phyloP scores from a whole-genome alignment of 2,888 invertebrate species.

The Aromia moschata region DNA sequence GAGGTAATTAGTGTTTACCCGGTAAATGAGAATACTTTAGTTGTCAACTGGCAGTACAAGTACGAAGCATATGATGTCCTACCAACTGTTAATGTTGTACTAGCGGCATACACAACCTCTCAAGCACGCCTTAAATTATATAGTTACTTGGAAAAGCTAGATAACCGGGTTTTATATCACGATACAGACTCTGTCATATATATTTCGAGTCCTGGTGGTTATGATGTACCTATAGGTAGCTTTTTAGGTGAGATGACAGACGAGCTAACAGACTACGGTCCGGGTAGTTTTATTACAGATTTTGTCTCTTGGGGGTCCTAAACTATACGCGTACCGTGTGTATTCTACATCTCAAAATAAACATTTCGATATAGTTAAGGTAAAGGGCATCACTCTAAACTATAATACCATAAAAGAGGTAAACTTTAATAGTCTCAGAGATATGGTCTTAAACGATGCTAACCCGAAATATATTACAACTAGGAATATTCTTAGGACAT shows the following conservation, averaged over 20 bases:
- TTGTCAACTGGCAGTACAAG: constrained; percentile 40
- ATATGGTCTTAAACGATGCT: constrained; percentile 13
- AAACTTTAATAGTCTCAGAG: constrained; percentile 26
- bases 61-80: constrained; percentile 34
- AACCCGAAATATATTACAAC: background rate
- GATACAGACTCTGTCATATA: constrained; percentile 58
- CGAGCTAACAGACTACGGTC: constrained; percentile 50
- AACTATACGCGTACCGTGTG: constrained; percentile 52
- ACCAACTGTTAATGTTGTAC: constrained; percentile 46
- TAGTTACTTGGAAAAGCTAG: constrained; percentile 48
- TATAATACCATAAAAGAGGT: constrained; percentile 21
- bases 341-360: constrained; percentile 9
- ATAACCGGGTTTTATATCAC: constrained; percentile 50
- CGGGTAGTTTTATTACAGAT: constrained; percentile 50
- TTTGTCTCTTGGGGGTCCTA: constrained; percentile 56
- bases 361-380: constrained; percentile 2
- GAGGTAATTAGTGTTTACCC: constrained; percentile 15
- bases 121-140: constrained; percentile 30
- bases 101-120: constrained; percentile 43
- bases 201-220: constrained; percentile 32
- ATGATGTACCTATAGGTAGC: constrained; percentile 50
- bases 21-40: constrained; percentile 32
- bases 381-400: constrained; percentile 28
- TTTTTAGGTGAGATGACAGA: constrained; percentile 56
- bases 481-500: constrained; percentile 7